A percentile compares a stretch with the other conserved stretches of the same genome.
phyloP scores from a whole-genome alignment of 2,797 vertebrate species.

The Galaxias olidus region DNA sequence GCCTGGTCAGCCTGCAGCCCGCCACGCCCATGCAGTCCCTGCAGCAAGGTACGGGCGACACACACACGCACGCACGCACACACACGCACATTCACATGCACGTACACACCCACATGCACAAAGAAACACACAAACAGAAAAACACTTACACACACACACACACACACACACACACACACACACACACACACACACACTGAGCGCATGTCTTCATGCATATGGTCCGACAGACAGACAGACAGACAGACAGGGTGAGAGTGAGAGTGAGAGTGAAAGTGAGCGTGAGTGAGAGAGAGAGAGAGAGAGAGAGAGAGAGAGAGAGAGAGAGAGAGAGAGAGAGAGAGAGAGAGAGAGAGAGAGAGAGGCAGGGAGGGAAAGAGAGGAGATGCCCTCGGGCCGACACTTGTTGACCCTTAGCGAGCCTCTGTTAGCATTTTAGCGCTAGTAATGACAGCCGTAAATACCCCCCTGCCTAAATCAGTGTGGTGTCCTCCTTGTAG shows the following conservation, averaged over 20 bases:
- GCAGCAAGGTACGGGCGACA: slow-evolving; percentile 85
- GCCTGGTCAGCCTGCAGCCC: slow-evolving; percentile 91
- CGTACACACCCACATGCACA: slow-evolving; percentile 13
- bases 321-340: background rate
- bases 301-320: background rate
- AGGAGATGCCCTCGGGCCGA: no score
- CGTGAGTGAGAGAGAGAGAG: slow-evolving; percentile 11
- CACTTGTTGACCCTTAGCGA: slow-evolving; percentile 11
- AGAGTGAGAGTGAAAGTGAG: no score
- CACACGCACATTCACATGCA: background rate
- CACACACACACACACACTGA: slow-evolving; percentile 24
- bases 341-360: background rate
- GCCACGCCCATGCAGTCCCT: slow-evolving; percentile 91
- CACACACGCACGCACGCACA: slow-evolving; percentile 15
- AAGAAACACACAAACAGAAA: slow-evolving; percentile 7
- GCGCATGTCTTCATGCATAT: background rate
- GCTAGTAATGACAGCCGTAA: slow-evolving; percentile 43
- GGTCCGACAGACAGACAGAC: slow-evolving; percentile 2
- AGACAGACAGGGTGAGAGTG: no score
- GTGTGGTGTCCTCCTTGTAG: slow-evolving; percentile 41
- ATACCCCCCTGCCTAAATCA: slow-evolving; percentile 36
- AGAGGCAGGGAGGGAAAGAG: slow-evolving; percentile 9
- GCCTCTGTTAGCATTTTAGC: slow-evolving; percentile 19
- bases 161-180: slow-evolving; percentile 23
- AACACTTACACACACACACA: slow-evolving; percentile 1